A percentile compares a stretch with the other conserved stretches of the same genome.
phyloP scores from a whole-genome alignment of 2,797 vertebrate genomes.

The Gallinago stenura region DNA sequence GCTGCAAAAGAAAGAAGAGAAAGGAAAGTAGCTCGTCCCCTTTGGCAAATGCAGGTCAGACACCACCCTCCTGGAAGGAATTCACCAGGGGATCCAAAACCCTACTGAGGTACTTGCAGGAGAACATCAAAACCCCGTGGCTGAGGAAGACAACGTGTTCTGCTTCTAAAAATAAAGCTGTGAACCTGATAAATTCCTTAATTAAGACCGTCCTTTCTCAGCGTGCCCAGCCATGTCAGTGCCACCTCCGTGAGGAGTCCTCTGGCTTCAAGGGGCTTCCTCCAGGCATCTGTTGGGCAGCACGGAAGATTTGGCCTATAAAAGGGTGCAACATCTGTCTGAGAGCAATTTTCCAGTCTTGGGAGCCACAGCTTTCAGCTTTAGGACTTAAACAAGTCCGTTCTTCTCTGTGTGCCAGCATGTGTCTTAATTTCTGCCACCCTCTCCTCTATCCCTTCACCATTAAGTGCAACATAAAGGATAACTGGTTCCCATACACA shows the following conservation, averaged over 20 bases:
- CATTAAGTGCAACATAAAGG: neutral
- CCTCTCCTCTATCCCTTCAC: neutral
- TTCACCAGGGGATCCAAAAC: neutral
- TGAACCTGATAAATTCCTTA: neutral
- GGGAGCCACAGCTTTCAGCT: neutral
- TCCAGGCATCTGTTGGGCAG: accelerated
- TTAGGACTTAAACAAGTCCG: neutral
- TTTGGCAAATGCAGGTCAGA: neutral
- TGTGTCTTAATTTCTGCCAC: neutral
- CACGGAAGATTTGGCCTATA: accelerated
- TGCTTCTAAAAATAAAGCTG: neutral
- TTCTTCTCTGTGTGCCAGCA: too few relatives aligned
- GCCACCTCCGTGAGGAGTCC: neutral
- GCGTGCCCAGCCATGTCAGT: accelerated
- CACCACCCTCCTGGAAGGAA: neutral
- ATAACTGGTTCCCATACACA: neutral
- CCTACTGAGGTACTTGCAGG: neutral
- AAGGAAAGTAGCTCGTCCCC: neutral
- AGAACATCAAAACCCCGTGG: neutral
- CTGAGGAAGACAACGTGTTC: accelerated
- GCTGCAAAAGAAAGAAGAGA: neutral
- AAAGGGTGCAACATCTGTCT: neutral
- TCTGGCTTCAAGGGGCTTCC: accelerated
- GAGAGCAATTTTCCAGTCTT: neutral
- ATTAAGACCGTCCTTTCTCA: accelerated